Evolutionary conservation across 2,888 invertebrate genomes (phyloP), one percentile per base, ranked within the genome.

Genomic region (Furcula furcula): DNA sequence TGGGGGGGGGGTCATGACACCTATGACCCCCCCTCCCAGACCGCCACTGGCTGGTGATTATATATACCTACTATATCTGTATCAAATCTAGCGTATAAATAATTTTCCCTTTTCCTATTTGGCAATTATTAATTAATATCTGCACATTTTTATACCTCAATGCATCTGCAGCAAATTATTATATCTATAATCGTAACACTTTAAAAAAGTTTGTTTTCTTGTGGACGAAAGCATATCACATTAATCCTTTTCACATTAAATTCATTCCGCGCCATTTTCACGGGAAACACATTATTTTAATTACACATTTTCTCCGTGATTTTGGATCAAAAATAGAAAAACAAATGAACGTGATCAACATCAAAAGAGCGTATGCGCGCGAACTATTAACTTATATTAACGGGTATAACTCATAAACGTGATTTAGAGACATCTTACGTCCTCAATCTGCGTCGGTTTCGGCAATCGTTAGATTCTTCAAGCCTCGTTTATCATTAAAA

Each of bases 371-470:
- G 59, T 65, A 70, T 75, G 72, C 57, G 61, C 58, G 63, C 58
- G 55, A 69, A 72, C 77, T 76, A 80, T 83, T 82, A 81, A 70
- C 75, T 65, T 73, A 74, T 67, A 74, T 76, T 78, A 80, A 73
- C 70, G 55, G 65, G 68, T 69, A 76, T 77, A 77, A 72, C 74
- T 77, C 81, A 78, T 85, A 81, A 85, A 84, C 76, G 76, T 75
- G 69, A 81, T 81, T 77, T 61, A 69, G 61, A 42, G 60, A 54
- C 55, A 44, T 57, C 65, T 65, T 61, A 71, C 71, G 77, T 81
- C 76, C 82, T 76, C 83, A 77, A 82, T 85, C 79, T 76, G 63
- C 66, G 82, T 81, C 79, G 59, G 65, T 62, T 76, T 78, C 74
- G 69, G 71, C 73, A 73, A 78, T 74, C 75, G 74, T 74, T 72